A percentile compares a stretch with the other conserved stretches of the same genome.
phyloP scores from a whole-genome alignment of 2,888 invertebrate species.

The Machimus rusticus region DNA sequence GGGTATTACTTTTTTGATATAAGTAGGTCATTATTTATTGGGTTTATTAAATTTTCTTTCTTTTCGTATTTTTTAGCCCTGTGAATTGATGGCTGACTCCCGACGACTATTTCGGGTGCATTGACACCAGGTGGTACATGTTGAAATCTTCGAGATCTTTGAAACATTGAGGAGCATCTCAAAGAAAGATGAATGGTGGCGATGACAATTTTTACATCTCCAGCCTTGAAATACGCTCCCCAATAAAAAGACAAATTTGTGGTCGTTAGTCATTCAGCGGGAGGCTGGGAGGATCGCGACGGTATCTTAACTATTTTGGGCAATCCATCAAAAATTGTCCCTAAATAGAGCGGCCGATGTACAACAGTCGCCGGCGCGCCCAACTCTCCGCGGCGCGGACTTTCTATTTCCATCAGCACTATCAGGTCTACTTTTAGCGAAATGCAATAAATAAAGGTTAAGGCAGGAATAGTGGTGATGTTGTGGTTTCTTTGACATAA shows the following conservation, averaged over 20 bases:
- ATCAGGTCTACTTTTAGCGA: conserved; percentile 12
- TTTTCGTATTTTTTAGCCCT: too few relatives aligned
- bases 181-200: background rate
- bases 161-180: background rate
- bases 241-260: background rate
- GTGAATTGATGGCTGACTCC: too few relatives aligned
- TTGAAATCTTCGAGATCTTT: background rate
- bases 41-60: too few relatives aligned
- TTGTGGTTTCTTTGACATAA: conserved; percentile 14
- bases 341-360: background rate
- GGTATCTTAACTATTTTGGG: background rate
- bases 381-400: background rate
- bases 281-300: background rate
- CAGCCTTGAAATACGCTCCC: background rate
- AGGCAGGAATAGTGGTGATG: conserved; percentile 23
- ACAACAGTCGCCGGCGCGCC: background rate
- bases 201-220: background rate
- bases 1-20: too few relatives aligned
- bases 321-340: conserved; percentile 9
- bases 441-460: conserved; percentile 37
- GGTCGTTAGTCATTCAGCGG: conserved; percentile 6
- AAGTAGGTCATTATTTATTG: too few relatives aligned
- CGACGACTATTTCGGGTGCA: background rate
- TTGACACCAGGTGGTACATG: background rate
- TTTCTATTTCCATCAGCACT: conserved; percentile 25